Base-by-base conservation (phyloP, 2,797 vertebrate species). In the Pangasius djambal region DNA sequence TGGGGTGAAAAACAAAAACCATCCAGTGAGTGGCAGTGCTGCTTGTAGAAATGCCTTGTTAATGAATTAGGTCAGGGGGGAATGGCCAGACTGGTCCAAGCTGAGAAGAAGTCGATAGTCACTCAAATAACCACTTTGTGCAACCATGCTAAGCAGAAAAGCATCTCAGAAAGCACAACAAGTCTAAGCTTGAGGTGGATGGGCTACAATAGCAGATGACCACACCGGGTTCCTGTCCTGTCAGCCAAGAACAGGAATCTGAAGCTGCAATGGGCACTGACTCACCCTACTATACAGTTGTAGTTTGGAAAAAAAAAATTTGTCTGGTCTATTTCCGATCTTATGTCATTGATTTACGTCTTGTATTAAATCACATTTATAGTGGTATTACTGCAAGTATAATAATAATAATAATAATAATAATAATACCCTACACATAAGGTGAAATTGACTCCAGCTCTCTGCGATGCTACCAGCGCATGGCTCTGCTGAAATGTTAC, bases 401-500 rank as follows among this genome's bases (percentile, higher is more conserved):
- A 78, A 50, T 52, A 78, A 78, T 55, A 31, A 67, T 67, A 70
- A 70, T 72, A 72, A 72, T 55, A 79, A 31, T 79, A 79, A 55
- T 79, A 79, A 55, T 79, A 55, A 16, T 75, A 4, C 69, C 34
- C 34, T 4, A 72, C 69, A 72, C 69, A 72, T 72, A 37, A 40
- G 34, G 15, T 72, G 69, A 18, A 72, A 40, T 20, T 40, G 9
- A 72, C 18, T 18, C 12, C 20, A 28, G 22, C 57, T 79, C 18
- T 67, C 55, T 74, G 75, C 31, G 25, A 82, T 55, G 61, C 37
- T 79, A 18, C 34, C 72, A 67, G 59, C 44, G n/a, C 84, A 86
- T 52, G 65, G n/a, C 63, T 69, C n/a, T 34, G 63, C 16, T 85
- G 63, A 85, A 85, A 69, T 85, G 6, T 85, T 85, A 31, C n/a